Conservation (phyloP, 2,113 vertebrate species). For the Aegypius monachus region DNA sequence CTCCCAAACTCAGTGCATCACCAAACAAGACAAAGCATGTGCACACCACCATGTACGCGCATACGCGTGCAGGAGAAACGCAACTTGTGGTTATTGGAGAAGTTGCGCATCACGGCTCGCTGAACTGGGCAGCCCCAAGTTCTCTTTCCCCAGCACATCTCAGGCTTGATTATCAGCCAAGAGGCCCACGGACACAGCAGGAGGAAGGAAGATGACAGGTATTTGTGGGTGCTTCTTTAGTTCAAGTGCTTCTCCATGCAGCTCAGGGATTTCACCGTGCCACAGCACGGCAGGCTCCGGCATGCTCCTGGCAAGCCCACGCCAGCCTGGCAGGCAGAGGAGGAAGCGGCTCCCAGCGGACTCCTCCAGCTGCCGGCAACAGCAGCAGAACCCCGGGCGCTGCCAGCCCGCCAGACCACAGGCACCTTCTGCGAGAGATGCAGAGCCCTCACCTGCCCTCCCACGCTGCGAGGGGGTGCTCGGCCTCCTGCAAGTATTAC, state of each 20-base stretch:
- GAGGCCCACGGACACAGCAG: neutral
- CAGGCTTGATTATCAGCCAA: neutral
- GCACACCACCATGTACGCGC: neutral
- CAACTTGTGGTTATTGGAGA: neutral
- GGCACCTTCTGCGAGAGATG: neutral
- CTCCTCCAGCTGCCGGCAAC: neutral
- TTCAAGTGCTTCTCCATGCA: neutral
- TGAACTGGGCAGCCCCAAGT: neutral
- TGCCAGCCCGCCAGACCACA: fast-evolving
- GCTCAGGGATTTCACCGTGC: no score
- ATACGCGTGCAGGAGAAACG: neutral
- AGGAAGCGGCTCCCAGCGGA: neutral
- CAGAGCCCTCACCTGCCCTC: neutral
- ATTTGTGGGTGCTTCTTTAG: neutral
- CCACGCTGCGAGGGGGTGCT: neutral
- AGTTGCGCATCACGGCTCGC: neutral
- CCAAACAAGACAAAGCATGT: neutral
- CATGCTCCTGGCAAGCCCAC: neutral
- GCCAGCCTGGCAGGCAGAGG: neutral
- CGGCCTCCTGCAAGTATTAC: no score
- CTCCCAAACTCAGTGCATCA: neutral
- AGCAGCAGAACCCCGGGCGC: neutral
- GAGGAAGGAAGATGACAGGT: neutral
- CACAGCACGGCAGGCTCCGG: neutral
- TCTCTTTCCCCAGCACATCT: neutral